Conservation (phyloP, 2,797 vertebrate genomes). For the Lophura swinhoii region DNA sequence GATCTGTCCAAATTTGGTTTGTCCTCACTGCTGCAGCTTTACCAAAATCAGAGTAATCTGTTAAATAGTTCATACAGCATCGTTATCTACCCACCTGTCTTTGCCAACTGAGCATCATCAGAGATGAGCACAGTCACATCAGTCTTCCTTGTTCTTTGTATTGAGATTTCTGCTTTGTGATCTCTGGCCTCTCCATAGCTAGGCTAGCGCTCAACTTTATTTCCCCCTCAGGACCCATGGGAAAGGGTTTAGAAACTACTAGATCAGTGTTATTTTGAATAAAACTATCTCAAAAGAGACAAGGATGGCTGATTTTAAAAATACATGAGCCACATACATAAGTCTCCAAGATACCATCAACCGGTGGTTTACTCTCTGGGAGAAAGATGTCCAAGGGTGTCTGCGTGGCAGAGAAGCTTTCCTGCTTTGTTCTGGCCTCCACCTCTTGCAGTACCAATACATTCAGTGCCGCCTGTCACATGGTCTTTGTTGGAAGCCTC, state of each 20-base stretch:
- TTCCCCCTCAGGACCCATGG: neutral
- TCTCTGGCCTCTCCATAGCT: neutral
- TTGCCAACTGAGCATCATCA: neutral
- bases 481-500: neutral
- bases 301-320: neutral
- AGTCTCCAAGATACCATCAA: neutral
- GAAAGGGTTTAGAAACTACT: neutral
- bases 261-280: neutral
- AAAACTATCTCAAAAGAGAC: neutral
- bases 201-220: neutral
- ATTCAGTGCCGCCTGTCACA: neutral
- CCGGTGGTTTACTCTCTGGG: neutral
- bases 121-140: neutral
- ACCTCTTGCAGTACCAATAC: neutral
- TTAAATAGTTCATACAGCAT: neutral
- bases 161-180: neutral
- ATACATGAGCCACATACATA: neutral
- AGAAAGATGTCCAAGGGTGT: neutral
- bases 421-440: neutral
- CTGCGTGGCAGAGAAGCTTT: neutral
- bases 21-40: neutral
- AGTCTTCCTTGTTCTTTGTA: neutral
- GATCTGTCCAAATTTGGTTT: neutral
- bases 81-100: neutral
- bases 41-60: neutral